Evolutionary conservation across 1,140 invertebrate species (phyloP).

Genomic region (Sinella curviseta): DNA sequence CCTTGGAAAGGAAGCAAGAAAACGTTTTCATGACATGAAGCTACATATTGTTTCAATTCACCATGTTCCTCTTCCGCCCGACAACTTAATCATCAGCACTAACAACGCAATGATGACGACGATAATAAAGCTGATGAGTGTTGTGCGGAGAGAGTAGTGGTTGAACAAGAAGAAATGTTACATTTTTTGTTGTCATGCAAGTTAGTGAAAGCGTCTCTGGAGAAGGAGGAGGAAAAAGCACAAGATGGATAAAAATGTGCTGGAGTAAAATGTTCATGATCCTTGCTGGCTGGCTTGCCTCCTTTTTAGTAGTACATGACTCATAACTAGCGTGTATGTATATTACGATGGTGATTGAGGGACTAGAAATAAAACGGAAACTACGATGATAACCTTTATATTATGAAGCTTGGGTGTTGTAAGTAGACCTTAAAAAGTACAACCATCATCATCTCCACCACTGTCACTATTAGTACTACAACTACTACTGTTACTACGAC

Average conservation of each 20-base stretch:
- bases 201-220: background rate
- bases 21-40: background rate
- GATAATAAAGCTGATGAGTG: background rate
- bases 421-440: too few species aligned
- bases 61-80: background rate
- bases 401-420: conserved; percentile 8
- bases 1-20: too few species aligned
- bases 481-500: too few species aligned
- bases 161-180: background rate
- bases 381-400: conserved; percentile 5
- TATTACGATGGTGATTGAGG: too few species aligned
- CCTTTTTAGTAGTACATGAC: background rate
- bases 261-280: background rate
- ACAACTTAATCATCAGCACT: background rate
- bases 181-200: background rate
- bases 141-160: too few species aligned
- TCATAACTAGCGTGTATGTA: too few species aligned
- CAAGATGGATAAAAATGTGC: too few species aligned
- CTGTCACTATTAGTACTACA: too few species aligned
- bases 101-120: too few species aligned
- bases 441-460: too few species aligned
- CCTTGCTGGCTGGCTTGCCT: background rate
- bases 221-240: too few species aligned
- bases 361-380: background rate
- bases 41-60: conserved; percentile 1